phyloP scores from a whole-genome alignment of 2,888 invertebrate species.

The Drosophila percnosoma region DNA sequence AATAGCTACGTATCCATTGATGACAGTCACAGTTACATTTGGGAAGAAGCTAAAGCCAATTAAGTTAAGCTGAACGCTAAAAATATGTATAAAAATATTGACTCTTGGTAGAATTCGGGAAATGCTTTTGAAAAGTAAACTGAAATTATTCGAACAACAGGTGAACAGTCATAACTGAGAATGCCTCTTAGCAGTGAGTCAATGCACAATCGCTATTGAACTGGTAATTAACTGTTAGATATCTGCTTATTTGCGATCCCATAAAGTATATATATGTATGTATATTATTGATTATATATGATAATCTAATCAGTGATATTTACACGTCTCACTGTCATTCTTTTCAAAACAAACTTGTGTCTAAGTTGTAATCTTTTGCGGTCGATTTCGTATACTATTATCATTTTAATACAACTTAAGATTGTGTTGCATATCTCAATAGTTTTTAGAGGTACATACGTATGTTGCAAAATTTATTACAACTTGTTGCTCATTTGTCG shows the following conservation, averaged over 20 bases:
- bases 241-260: neutral
- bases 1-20: constrained; percentile 34
- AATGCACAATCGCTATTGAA: neutral
- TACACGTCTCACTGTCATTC: neutral
- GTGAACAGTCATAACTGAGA: neutral
- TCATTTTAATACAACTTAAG: neutral
- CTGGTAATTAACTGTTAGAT: neutral
- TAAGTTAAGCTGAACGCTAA: constrained; percentile 16
- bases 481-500: neutral
- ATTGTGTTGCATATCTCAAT: neutral
- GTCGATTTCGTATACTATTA: neutral
- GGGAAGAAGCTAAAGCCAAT: constrained; percentile 36
- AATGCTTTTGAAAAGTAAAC: constrained; percentile 14
- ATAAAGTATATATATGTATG: neutral
- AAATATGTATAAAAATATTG: constrained; percentile 46
- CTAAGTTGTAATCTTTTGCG: neutral
- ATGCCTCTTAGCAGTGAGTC: neutral
- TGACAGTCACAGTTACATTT: constrained; percentile 71
- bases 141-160: neutral
- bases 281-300: neutral
- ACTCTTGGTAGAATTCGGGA: constrained; percentile 1
- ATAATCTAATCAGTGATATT: neutral
- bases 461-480: neutral
- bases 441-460: neutral
- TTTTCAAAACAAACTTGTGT: neutral